These are phyloP conservation scores for Laothoe populi DNA, from an alignment of 2,888 invertebrate genomes.

Conservation along the genomic window DNA sequence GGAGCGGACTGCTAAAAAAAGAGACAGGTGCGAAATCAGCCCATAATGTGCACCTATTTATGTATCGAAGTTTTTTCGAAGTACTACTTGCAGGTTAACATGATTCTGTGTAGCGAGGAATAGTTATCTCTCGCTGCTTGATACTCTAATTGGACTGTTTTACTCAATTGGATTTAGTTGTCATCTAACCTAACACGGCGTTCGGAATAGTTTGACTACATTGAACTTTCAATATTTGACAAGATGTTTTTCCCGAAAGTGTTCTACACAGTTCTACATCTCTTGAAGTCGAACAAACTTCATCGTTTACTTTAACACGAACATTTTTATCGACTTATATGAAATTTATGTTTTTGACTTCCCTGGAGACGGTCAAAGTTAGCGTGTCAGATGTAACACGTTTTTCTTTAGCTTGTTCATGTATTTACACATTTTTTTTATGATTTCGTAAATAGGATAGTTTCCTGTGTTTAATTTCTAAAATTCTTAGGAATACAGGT, in stretches of 20 bases:
- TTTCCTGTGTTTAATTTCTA: not conserved
- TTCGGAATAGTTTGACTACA: not conserved
- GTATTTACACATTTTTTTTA: not conserved
- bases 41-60: too few relatives aligned
- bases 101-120: too few relatives aligned
- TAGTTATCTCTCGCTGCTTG: too few relatives aligned
- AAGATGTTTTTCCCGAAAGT: not conserved
- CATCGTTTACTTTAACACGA: constrained; percentile 10
- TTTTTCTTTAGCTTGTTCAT: too few relatives aligned
- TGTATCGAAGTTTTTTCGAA: too few relatives aligned
- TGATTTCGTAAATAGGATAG: not conserved
- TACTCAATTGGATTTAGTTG: too few relatives aligned
- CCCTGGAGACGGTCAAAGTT: constrained; percentile 20
- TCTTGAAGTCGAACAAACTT: constrained; percentile 3
- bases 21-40: too few relatives aligned
- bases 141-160: too few relatives aligned
- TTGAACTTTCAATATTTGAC: not conserved
- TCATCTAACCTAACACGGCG: too few relatives aligned
- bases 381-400: not conserved
- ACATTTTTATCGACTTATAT: constrained; percentile 24
- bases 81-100: too few relatives aligned
- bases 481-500: too few relatives aligned
- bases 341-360: constrained; percentile 25
- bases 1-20: too few relatives aligned
- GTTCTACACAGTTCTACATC: constrained; percentile 13